Evolutionary conservation across 2,113 vertebrate species (phyloP), one percentile per base, ranked within the genome.

Genomic region (Proterorhinus semilunaris): DNA sequence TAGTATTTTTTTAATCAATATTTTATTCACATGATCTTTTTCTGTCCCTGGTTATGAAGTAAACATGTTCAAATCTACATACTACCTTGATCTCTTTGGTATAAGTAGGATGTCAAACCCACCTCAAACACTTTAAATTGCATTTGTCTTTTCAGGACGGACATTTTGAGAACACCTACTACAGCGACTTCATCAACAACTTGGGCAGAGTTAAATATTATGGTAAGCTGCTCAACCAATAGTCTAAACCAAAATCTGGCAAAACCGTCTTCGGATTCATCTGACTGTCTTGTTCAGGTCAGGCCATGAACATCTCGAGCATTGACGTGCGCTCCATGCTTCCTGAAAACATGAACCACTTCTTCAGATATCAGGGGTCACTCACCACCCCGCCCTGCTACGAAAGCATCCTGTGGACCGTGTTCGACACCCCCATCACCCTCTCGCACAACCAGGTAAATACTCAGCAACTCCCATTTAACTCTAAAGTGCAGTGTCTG

Each of bases 81-180:
- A 36, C 27, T 36, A 36, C 3, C 27, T 3, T 36, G 27, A 36
- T 36, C 27, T 36, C 27, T 36, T 36, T 36, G 2, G 4, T 36
- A 36, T 36, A 51, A 7, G 13, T 2, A 49, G 10, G 48, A 12
- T 49, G 8, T 10, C 2, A 5, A 53, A 53, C 16, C 21, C 7
- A 17, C 9, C 3, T 17, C 27, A 13, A 17, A 16, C n/a, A 55
- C 13, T 21, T 21, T 21, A 36, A 58, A 42, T 2, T 21, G 10
- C 4, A 44, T n/a, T 61, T 74, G 49, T 68, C 4, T 74, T 76
- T 89, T 57, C 71, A 98, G 97, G 92, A 93, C 0, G 91, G 93
- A 0, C 86, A 94, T 51, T 92, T 92, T 9, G 96, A 98, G 83
- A 99, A 99, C 67, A 93, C 93, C 0, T 96, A 98, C 84, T 99